Evolutionary conservation across 2,797 vertebrate species (phyloP).

Genomic region (Acomys russatus): DNA sequence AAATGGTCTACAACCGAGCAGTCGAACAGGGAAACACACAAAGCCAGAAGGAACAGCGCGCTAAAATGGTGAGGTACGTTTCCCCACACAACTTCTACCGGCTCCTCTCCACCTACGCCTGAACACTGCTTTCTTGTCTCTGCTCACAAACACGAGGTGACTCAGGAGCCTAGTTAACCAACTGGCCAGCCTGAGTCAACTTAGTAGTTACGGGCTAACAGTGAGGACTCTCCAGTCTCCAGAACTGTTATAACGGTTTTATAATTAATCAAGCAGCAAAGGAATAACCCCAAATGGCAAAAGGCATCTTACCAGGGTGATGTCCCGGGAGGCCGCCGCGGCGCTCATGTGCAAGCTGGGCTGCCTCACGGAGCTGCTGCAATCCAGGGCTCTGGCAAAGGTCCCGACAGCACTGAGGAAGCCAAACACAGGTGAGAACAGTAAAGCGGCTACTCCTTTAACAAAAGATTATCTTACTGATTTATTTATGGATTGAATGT

Average conservation of each 20-base stretch:
- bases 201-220: neutral
- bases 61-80: neutral
- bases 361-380: conserved; percentile 98
- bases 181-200: neutral
- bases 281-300: neutral
- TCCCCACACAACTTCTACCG: neutral
- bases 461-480: neutral
- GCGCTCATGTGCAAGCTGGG: conserved; percentile 99
- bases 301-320: conserved; percentile 94
- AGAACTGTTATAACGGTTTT: neutral
- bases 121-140: neutral
- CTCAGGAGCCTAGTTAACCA: neutral
- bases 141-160: conserved; percentile 23
- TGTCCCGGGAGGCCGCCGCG: conserved; percentile 97
- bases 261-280: conserved; percentile 17
- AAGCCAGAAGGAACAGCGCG: neutral
- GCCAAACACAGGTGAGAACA: conserved; percentile 31
- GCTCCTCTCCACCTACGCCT: neutral
- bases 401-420: conserved; percentile 95
- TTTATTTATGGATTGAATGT: neutral
- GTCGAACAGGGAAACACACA: neutral
- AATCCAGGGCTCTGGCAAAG: conserved; percentile 97
- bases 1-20: neutral
- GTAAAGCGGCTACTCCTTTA: neutral
- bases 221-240: neutral